These are phyloP conservation scores for Chitala chitala DNA, from an alignment of 2,113 vertebrate genomes.

Conservation along the genomic window DNA sequence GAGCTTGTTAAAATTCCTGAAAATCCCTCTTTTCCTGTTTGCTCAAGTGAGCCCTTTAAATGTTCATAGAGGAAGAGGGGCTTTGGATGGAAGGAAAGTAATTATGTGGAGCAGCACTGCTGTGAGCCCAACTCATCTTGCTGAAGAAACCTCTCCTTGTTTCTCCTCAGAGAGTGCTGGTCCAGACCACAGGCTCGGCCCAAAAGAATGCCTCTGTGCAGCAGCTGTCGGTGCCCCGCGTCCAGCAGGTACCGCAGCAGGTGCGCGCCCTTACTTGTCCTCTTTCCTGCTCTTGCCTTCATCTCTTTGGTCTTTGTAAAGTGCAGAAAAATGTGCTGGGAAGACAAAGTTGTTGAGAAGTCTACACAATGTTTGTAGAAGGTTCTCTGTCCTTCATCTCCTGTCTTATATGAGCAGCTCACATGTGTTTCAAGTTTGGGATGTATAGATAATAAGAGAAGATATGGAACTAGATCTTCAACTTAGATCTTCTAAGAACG, in stretches of 20 bases:
- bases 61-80: neutral
- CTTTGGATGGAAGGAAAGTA: constrained; percentile 26
- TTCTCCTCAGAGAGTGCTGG: constrained; percentile 83
- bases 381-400: too few relatives aligned
- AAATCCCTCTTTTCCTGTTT: neutral
- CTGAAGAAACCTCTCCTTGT: constrained; percentile 44
- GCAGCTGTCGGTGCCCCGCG: constrained; percentile 78
- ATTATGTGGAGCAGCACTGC: constrained; percentile 19
- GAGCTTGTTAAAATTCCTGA: neutral
- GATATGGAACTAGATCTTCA: too few relatives aligned
- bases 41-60: neutral
- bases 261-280: constrained; percentile 53
- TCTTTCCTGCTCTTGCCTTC: too few relatives aligned
- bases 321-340: too few relatives aligned
- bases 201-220: constrained; percentile 86
- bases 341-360: too few relatives aligned
- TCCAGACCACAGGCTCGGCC: constrained; percentile 80
- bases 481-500: too few relatives aligned
- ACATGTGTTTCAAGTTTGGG: too few relatives aligned
- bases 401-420: too few relatives aligned
- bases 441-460: too few relatives aligned
- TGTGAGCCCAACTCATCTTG: constrained; percentile 17
- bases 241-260: constrained; percentile 87
- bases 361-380: too few relatives aligned
- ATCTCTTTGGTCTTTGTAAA: too few relatives aligned